Evolutionary conservation across 2,888 invertebrate species (phyloP).

Genomic region (Agriotes lineatus): DNA sequence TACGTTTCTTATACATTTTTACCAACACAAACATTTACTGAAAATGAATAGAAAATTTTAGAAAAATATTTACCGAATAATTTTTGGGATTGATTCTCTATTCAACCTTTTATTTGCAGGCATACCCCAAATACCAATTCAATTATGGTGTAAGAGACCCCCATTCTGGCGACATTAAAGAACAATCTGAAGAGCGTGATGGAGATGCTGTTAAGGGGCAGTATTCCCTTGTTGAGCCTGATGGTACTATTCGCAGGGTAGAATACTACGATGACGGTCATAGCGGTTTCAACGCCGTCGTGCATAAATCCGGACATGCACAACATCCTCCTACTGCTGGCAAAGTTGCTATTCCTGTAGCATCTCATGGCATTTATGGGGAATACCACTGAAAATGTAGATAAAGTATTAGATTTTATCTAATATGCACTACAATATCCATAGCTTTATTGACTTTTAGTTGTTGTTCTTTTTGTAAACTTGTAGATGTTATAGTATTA

Average conservation of each 20-base stretch:
- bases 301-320: conserved; percentile 71
- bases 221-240: conserved; percentile 75
- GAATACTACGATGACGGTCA: conserved; percentile 74
- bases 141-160: conserved; percentile 79
- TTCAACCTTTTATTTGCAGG: conserved; percentile 64
- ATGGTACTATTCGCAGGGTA: conserved; percentile 74
- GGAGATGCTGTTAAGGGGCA: conserved; percentile 82
- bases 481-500: too few species aligned
- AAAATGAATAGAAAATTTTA: background rate
- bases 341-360: conserved; percentile 46
- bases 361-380: conserved; percentile 37
- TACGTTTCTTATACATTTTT: too few species aligned
- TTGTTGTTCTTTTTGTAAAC: too few species aligned
- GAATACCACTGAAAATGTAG: conserved; percentile 32
- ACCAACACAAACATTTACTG: too few species aligned
- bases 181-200: conserved; percentile 76
- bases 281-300: conserved; percentile 72
- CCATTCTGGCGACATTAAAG: conserved; percentile 80
- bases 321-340: conserved; percentile 65
- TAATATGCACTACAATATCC: too few species aligned
- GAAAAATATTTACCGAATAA: background rate
- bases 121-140: conserved; percentile 78
- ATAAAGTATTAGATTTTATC: too few species aligned
- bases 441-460: too few species aligned
- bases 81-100: too few species aligned